Evolutionary conservation across 2,888 invertebrate genomes (phyloP).

Genomic region (Andrena marginata): DNA sequence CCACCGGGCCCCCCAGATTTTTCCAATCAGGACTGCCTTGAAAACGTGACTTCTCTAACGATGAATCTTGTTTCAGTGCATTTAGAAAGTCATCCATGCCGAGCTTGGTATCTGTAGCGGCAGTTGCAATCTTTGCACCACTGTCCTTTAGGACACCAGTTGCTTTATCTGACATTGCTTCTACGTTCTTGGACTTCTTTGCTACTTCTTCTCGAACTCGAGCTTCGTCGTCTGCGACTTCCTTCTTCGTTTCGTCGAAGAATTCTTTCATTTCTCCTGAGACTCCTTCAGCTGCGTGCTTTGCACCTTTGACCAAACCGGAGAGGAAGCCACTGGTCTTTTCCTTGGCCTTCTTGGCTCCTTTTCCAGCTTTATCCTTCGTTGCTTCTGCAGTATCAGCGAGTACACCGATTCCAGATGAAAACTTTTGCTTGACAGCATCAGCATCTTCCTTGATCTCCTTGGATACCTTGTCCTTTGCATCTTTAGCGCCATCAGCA

Average conservation of each 20-base stretch:
- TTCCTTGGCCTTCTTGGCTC: constrained; percentile 73
- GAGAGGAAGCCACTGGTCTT: constrained; percentile 76
- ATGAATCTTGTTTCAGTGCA: constrained; percentile 72
- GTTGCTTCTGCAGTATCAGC: constrained; percentile 85
- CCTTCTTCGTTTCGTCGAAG: constrained; percentile 75
- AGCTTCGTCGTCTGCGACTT: constrained; percentile 68
- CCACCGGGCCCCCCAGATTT: background rate
- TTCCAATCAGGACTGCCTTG: background rate
- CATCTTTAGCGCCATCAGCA: background rate
- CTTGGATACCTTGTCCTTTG: constrained; percentile 51
- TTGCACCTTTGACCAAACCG: constrained; percentile 76
- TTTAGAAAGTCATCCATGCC: constrained; percentile 63
- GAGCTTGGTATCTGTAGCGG: constrained; percentile 38
- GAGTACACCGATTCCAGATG: constrained; percentile 54
- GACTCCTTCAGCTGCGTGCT: constrained; percentile 71
- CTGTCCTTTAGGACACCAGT: constrained; percentile 55
- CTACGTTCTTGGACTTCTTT: constrained; percentile 40
- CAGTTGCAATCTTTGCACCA: constrained; percentile 42
- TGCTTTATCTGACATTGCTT: constrained; percentile 49
- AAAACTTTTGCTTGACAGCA: constrained; percentile 44
- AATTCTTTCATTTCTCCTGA: constrained; percentile 75
- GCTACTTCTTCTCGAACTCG: constrained; percentile 58
- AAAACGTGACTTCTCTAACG: constrained; percentile 41
- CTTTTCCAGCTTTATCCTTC: constrained; percentile 69
- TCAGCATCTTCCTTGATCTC: constrained; percentile 67